Conservation (phyloP, 2,113 vertebrate species). For the Leptosomus discolor region DNA sequence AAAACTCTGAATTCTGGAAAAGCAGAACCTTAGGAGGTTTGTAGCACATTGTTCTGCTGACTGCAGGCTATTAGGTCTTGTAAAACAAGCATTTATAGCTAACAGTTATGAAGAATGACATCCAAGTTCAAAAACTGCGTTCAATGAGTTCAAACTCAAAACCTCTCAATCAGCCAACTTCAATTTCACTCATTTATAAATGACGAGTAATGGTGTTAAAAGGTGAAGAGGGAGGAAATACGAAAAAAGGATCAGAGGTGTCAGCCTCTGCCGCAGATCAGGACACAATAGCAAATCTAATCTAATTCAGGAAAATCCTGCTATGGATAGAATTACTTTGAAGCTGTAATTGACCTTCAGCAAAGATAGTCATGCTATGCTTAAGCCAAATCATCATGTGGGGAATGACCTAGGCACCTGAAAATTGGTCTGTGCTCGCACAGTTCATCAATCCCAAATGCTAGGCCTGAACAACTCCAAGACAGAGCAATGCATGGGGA, state of each 20-base stretch:
- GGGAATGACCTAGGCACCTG: neutral
- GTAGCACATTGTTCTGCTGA: neutral
- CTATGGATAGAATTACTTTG: neutral
- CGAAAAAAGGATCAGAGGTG: neutral
- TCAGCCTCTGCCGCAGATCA: neutral
- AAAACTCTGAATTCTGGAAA: neutral
- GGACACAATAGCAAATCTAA: neutral
- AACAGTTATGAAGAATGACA: neutral
- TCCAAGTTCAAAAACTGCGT: neutral
- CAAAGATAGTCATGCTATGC: neutral
- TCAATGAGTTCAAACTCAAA: neutral
- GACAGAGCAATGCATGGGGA: neutral
- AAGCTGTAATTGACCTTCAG: neutral
- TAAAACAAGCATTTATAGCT: neutral
- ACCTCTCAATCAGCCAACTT: neutral
- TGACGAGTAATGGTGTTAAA: neutral
- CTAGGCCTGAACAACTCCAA: neutral
- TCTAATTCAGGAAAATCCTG: neutral
- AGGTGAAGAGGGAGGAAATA: neutral
- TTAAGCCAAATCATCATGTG: neutral
- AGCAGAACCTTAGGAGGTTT: neutral
- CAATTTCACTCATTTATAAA: neutral
- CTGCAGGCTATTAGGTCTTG: neutral
- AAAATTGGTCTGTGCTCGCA: neutral
- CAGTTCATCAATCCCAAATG: neutral